These are phyloP conservation scores for Lepidocyrtoides sp. DNA, from an alignment of 2,888 invertebrate species.

Conservation along the genomic window DNA sequence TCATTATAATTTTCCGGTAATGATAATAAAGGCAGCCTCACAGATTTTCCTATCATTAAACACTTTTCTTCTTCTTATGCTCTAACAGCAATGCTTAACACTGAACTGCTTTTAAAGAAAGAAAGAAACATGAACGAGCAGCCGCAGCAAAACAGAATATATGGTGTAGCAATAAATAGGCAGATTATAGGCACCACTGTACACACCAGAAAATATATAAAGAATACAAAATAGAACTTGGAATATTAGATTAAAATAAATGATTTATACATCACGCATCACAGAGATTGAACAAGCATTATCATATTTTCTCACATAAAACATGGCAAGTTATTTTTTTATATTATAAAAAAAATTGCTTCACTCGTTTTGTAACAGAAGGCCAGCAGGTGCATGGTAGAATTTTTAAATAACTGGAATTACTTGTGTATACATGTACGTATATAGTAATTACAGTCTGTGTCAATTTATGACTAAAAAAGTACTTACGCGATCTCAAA, in stretches of 20 bases:
- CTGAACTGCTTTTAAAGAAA: not conserved
- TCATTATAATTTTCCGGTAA: constrained; percentile 76
- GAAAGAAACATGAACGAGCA: not conserved
- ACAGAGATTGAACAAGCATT: constrained; percentile 51
- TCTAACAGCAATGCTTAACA: not conserved
- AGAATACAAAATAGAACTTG: not conserved
- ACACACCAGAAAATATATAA: constrained; percentile 9
- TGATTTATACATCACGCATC: constrained; percentile 67
- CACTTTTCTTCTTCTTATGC: not conserved
- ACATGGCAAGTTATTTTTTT: constrained; percentile 8
- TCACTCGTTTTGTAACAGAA: not conserved
- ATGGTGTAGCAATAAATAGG: not conserved
- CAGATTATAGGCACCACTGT: not conserved
- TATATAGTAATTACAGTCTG: not conserved
- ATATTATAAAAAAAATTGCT: not conserved
- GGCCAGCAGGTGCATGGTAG: too few relatives aligned
- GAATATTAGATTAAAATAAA: constrained; percentile 62
- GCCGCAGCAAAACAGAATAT: too few relatives aligned
- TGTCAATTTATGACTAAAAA: not conserved
- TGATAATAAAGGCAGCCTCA: constrained; percentile 63
- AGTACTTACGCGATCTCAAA: not conserved
- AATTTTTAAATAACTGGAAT: too few relatives aligned
- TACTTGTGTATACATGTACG: too few relatives aligned
- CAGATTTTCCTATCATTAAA: constrained; percentile 69
- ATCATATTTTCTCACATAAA: constrained; percentile 45